A percentile compares a stretch with the other conserved stretches of the same genome.
Conservation (phyloP, 1,140 invertebrate genomes). For the Antheraea pernyi region DNA sequence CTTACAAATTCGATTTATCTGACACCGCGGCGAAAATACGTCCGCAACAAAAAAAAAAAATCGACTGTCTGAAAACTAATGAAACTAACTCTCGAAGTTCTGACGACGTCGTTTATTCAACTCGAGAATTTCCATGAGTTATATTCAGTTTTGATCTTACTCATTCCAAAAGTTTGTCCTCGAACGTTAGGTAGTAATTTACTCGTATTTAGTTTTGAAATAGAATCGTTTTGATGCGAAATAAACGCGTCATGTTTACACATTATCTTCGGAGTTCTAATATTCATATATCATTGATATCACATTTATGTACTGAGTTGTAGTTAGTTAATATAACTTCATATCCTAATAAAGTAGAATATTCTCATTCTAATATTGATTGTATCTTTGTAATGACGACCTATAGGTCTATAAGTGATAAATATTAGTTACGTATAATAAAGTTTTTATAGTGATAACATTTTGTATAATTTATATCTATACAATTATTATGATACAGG, state of each 20-base stretch:
- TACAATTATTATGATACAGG: too few relatives aligned
- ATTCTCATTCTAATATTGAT: too few relatives aligned
- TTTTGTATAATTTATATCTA: too few relatives aligned
- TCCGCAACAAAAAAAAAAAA: constrained; percentile 12
- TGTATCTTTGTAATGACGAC: too few relatives aligned
- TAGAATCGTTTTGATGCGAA: constrained; percentile 1
- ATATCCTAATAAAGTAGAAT: too few relatives aligned
- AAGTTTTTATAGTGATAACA: too few relatives aligned
- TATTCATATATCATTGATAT: too few relatives aligned
- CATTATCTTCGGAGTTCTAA: background rate
- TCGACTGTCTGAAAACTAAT: constrained; percentile 24
- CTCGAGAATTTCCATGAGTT: constrained; percentile 29
- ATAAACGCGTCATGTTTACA: background rate
- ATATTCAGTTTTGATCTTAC: constrained; percentile 29
- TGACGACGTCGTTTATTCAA: constrained; percentile 25
- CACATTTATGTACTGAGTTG: too few relatives aligned
- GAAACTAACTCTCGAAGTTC: constrained; percentile 27
- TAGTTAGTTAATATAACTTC: too few relatives aligned
- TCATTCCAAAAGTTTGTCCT: constrained; percentile 18
- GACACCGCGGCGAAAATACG: background rate
- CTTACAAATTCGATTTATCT: background rate
- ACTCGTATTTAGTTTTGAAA: constrained; percentile 21
- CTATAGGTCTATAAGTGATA: too few relatives aligned
- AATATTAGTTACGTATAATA: too few relatives aligned
- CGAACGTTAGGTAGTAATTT: constrained; percentile 19